Conservation (phyloP, 1,140 invertebrate genomes). For the Plutomurus gul region DNA sequence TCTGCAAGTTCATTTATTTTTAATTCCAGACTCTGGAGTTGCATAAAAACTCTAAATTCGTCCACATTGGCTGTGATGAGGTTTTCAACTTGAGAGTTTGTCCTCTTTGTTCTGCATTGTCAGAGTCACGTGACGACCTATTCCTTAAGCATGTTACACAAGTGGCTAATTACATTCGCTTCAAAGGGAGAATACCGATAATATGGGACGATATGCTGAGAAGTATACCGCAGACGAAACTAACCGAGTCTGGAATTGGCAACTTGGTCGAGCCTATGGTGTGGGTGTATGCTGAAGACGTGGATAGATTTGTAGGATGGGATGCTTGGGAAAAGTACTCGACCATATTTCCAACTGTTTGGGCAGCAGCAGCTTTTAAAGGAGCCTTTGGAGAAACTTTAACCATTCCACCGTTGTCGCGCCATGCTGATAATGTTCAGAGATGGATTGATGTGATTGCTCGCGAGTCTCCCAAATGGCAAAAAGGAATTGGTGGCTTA, state of each 20-base stretch:
- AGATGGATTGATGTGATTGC: constrained; percentile 72
- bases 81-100: constrained; percentile 78
- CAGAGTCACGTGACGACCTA: constrained; percentile 62
- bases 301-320: constrained; percentile 64
- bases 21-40: constrained; percentile 66
- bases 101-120: constrained; percentile 66
- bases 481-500: constrained; percentile 65
- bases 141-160: constrained; percentile 72
- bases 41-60: constrained; percentile 59
- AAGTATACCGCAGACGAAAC: constrained; percentile 61
- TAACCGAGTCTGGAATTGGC: constrained; percentile 70
- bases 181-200: constrained; percentile 63
- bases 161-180: constrained; percentile 59
- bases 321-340: constrained; percentile 79
- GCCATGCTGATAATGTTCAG: constrained; percentile 73
- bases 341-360: constrained; percentile 81
- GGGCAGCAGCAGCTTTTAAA: constrained; percentile 92
- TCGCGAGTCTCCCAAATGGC: constrained; percentile 63
- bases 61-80: constrained; percentile 70
- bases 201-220: constrained; percentile 97
- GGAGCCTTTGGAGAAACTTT: constrained; percentile 80
- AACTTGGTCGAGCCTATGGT: constrained; percentile 82
- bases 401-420: constrained; percentile 66
- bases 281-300: constrained; percentile 75
- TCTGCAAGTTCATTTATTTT: constrained; percentile 53